Evolutionary conservation across 2,797 vertebrate species (phyloP), one percentile per base, ranked within the genome.

Genomic region (Gymnoscopelus braueri): DNA sequence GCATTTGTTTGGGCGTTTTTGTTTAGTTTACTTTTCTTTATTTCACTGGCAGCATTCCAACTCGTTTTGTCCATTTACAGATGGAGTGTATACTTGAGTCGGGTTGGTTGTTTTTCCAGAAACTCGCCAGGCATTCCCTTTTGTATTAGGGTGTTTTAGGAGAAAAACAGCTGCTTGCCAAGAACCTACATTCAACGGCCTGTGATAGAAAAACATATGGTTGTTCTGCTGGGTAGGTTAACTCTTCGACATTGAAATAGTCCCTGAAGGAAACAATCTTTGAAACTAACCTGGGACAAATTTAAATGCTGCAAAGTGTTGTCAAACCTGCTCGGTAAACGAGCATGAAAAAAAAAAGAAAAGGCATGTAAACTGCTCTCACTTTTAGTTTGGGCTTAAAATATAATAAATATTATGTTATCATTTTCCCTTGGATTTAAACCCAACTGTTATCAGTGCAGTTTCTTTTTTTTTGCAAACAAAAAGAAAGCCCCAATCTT

Each of bases 381-480:
- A 44, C 39, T 44, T 44, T 44, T 44, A 44, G 39, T 44, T 9
- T 10, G 32, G 32, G 7, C 39, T 44, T 44, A 44, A 44, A 44
- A 44, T 44, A 35, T 35, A 44, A 44, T 44, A 10, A 39, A 1
- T 39, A 44, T 44, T 44, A 10, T 9, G 8, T 44, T 7, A 55
- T 24, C 0, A 10, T 56, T 12, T 56, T 56, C 2, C 24, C 24
- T 5, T 14, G 58, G 15, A 19, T 47, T 24, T 58, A 5, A 55
- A 66, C 4, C 3, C 44, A 60, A 19, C 15, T 32, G 19, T 48
- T 13, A 54, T 35, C 19, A 48, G 60, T 48, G 50, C 47, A 53
- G 1, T 49, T 14, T 9, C 0, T 51, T 68, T 59, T 68, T 24
- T 68, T 63, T 69, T 58, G 47, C 54, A 59, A 58, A 66, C 12